Percentiles rank a stretch among this genome's conserved stretches.
These are phyloP conservation scores for Cheilosia variabilis DNA, from an alignment of 2,888 invertebrate species.

Conservation along the genomic window DNA sequence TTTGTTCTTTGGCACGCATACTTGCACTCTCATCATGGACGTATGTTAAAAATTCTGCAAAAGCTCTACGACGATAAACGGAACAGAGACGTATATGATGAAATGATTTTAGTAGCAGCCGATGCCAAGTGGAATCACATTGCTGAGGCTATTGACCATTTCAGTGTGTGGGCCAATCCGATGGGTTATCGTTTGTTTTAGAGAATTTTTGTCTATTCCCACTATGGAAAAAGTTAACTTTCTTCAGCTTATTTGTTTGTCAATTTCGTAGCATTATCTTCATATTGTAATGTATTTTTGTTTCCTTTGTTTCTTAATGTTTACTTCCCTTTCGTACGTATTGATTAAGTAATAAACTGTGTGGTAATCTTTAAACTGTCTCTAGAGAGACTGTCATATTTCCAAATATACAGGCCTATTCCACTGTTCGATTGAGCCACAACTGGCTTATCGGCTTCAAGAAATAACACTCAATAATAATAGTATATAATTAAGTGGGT, in stretches of 20 bases:
- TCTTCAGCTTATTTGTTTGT: too few species aligned
- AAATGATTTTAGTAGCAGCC: slow-evolving; percentile 79
- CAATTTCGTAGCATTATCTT: too few species aligned
- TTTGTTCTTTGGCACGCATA: slow-evolving; percentile 94
- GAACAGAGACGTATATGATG: slow-evolving; percentile 86
- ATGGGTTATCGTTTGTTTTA: slow-evolving; percentile 82
- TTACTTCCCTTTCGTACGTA: slow-evolving; percentile 4
- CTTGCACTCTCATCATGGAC: slow-evolving; percentile 91
- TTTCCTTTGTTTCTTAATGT: slow-evolving; percentile 10
- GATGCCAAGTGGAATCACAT: slow-evolving; percentile 81
- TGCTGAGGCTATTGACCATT: slow-evolving; percentile 79
- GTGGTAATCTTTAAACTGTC: neutral
- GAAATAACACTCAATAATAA: neutral
- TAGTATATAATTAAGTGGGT: too few species aligned
- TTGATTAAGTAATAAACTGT: slow-evolving; percentile 26
- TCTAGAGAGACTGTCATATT: neutral
- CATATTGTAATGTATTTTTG: neutral
- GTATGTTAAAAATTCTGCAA: slow-evolving; percentile 89
- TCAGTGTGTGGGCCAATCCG: slow-evolving; percentile 81
- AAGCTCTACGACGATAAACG: slow-evolving; percentile 93
- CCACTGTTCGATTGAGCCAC: neutral
- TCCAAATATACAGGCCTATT: neutral
- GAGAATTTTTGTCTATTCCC: neutral
- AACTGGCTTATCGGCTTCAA: too few species aligned
- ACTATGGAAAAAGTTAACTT: neutral